Base-by-base conservation (phyloP, 2,113 vertebrate species). In the Hylia prasina region DNA sequence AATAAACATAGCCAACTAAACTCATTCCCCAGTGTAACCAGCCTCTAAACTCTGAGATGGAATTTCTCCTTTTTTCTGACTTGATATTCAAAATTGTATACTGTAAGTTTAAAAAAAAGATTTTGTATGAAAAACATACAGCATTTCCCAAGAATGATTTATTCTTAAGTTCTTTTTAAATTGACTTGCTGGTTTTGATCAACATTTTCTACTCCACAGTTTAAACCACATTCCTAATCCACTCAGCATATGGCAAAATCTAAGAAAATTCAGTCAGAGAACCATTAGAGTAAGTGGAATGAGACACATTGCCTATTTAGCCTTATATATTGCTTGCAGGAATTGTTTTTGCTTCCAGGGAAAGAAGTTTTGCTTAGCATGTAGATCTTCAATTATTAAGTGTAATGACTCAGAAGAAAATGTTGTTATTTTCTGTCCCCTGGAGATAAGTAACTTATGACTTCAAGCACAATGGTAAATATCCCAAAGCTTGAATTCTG, bases 381-480 rank as follows among this genome's bases (percentile, higher is more conserved):
- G 78, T 63, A 91, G 73, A 65, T 77, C 75, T 93, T 90, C 93
- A 96, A 95, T 94, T 96, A 95, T 94, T 84, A 89, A 87, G 47
- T 69, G 50, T 82, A 96, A 87, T 82, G 84, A 82, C 30, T 93
- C 60, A 39, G 54, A 93, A 86, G 68, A 87, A 93, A 95, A 65
- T 69, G 18, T 66, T 85, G 58, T 87, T 90, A 70, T 89, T 83
- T 91, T 85, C 66, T 90, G 33, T 58, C 63, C 92, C 66, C 78
- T 90, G 66, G 83, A 68, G 85, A 71, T 69, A 95, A 72, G 72
- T 39, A 90, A 58, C 45, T 94, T 90, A 83, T 60, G 51, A 60
- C 64, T 93, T 86, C 66, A 61, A 96, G 73, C 92, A 92, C 66
- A 73, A 65, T 22, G 24, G 73, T 78, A 95, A 89, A 83, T 75